Conservation (phyloP, 2,888 invertebrate species). For the Galeopsomyia nigrocyanea region DNA sequence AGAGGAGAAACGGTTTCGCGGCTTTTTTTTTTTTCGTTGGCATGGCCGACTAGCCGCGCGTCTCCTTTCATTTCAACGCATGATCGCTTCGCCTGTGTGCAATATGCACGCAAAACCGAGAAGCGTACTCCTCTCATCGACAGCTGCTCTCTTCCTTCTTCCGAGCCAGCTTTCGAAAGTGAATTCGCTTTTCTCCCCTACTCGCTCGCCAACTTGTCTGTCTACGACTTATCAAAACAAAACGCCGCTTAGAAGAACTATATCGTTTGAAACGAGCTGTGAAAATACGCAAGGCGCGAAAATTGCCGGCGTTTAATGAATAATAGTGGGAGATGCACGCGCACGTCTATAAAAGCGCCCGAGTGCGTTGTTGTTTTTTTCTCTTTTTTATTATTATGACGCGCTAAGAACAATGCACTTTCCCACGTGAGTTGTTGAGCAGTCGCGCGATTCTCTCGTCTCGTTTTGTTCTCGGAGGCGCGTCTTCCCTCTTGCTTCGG, state of each 20-base stretch:
- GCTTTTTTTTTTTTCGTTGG: slow-evolving; percentile 41
- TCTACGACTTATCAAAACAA: slow-evolving; percentile 32
- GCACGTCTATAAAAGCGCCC: background rate
- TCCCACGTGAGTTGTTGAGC: slow-evolving; percentile 29
- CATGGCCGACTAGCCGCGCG: slow-evolving; percentile 56
- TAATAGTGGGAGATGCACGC: slow-evolving; percentile 34
- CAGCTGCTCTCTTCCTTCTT: slow-evolving; percentile 17
- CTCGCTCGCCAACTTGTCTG: slow-evolving; percentile 10
- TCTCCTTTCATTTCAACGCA: slow-evolving; percentile 68
- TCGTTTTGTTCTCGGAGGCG: slow-evolving; percentile 26
- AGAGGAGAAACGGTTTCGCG: slow-evolving; percentile 9
- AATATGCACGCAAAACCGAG: slow-evolving; percentile 58
- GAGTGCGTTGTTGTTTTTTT: background rate
- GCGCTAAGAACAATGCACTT: slow-evolving; percentile 29
- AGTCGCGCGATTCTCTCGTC: slow-evolving; percentile 10
- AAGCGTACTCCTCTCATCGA: slow-evolving; percentile 1
- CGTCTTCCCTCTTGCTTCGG: slow-evolving; percentile 9
- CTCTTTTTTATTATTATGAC: slow-evolving; percentile 20
- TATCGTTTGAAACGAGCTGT: slow-evolving; percentile 31
- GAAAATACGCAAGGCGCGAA: slow-evolving; percentile 37
- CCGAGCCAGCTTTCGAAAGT: slow-evolving; percentile 44
- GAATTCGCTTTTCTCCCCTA: slow-evolving; percentile 39
- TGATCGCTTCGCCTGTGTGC: slow-evolving; percentile 55
- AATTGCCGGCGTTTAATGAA: slow-evolving; percentile 38
- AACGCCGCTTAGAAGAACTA: background rate